These are phyloP conservation scores for Folsomia manolachei DNA, from an alignment of 2,888 invertebrate species.

Conservation along the genomic window DNA sequence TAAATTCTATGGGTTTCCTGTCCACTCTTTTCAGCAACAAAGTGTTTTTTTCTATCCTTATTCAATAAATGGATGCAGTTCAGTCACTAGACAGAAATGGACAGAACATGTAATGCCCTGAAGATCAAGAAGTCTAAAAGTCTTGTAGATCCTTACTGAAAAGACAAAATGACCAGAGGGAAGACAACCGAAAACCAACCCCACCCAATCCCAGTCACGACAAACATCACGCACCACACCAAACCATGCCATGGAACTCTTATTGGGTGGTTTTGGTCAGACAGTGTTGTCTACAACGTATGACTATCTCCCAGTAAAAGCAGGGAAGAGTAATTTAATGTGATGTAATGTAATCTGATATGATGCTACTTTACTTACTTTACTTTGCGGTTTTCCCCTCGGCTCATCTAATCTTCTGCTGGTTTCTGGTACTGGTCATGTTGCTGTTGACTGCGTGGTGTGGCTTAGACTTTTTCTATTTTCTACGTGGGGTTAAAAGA, in stretches of 20 bases:
- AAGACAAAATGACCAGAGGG: neutral
- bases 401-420: constrained; percentile 18
- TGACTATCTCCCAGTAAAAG: constrained; percentile 10
- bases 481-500: neutral
- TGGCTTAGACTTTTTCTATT: too few species aligned
- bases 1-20: neutral
- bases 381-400: constrained; percentile 22
- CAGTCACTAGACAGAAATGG: constrained; percentile 8
- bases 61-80: constrained; percentile 16
- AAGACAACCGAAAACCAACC: neutral
- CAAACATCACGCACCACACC: constrained; percentile 7
- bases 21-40: neutral
- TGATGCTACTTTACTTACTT: constrained; percentile 33
- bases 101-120: constrained; percentile 15
- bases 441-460: neutral
- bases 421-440: neutral
- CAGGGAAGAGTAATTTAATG: constrained; percentile 31
- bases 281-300: constrained; percentile 13
- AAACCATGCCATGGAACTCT: too few species aligned
- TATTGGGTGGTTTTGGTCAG: too few species aligned
- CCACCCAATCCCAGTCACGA: neutral
- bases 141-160: constrained; percentile 8
- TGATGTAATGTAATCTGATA: constrained; percentile 47
- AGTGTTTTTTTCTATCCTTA: neutral
- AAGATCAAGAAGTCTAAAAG: constrained; percentile 20